Evolutionary conservation across 2,888 invertebrate genomes (phyloP), one percentile per base, ranked within the genome.

Genomic region (Stomorhina lunata): DNA sequence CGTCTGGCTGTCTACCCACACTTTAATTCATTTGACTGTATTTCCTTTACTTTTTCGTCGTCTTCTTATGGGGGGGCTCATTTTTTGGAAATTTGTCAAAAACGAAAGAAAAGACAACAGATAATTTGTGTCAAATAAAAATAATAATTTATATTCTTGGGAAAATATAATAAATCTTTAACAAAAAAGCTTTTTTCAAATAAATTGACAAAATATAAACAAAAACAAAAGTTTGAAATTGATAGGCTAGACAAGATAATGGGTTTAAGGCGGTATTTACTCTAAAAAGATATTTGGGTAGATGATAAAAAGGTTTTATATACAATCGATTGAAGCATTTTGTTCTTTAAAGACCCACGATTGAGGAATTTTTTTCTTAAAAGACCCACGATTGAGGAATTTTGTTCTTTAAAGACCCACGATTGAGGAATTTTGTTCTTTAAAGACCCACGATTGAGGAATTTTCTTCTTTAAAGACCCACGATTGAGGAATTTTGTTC

Each of bases 51-150:
- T 25, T 57, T 2, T n/a, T 27, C 17, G 12, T 48, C 5, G 43
- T 43, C 17, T 12, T 37, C 66, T 66, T n/a, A 10, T 27, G 34
- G 15, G 53, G 22, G 17, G n/a, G n/a, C n/a, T 43, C 25, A 53
- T 37, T 12, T 55, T 63, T 68, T 59, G 76, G 59, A 76, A 76
- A 68, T 40, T 68, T 76, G 48, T 76, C 57, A 76, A 66, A 43
- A 43, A 15, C 1, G 17, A 43, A 59, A 22, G 9, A 66, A n/a
- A 55, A 53, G 0, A 6, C 5, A 32, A 34, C 4, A 40, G 45
- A 40, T 55, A 45, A 45, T 27, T 43, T 57, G 29, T 2, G 37
- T 20, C 20, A 53, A 20, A 20, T 40, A 40, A 20, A 53, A 53
- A 73, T 20, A 40, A 29, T n/a, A 73, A 43, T 53, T 53, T 40